Conservation (phyloP, 2,113 vertebrate genomes). For the Psittacara wagleri region DNA sequence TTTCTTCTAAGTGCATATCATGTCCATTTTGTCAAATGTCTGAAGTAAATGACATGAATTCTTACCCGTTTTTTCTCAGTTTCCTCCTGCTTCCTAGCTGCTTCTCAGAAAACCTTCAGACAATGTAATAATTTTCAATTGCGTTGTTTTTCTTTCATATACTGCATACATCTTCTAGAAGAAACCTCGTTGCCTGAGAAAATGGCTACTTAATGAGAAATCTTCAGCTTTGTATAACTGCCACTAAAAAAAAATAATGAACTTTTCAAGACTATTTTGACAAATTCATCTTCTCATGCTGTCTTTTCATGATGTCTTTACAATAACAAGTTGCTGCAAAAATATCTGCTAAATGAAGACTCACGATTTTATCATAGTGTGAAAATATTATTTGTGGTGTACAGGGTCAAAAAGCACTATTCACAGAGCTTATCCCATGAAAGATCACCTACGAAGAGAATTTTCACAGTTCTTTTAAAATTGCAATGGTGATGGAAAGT, state of each 20-base stretch:
- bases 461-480: neutral
- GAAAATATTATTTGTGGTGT: neutral
- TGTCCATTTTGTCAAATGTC: neutral
- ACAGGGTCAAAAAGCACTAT: neutral
- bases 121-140: neutral
- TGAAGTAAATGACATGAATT: neutral
- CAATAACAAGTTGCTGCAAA: neutral
- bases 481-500: neutral
- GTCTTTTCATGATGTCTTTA: neutral
- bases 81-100: neutral
- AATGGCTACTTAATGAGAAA: neutral
- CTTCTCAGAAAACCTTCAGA: neutral
- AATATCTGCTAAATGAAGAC: neutral
- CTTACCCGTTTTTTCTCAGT: neutral
- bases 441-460: neutral
- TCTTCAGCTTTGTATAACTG: neutral
- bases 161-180: neutral
- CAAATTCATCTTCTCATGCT: neutral
- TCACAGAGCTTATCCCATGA: neutral
- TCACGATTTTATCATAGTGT: neutral
- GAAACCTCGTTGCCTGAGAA: neutral
- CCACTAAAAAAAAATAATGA: neutral
- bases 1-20: neutral
- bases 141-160: neutral
- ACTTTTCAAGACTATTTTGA: neutral